Conservation (phyloP, 2,113 vertebrate genomes). For the Lanius collurio region DNA sequence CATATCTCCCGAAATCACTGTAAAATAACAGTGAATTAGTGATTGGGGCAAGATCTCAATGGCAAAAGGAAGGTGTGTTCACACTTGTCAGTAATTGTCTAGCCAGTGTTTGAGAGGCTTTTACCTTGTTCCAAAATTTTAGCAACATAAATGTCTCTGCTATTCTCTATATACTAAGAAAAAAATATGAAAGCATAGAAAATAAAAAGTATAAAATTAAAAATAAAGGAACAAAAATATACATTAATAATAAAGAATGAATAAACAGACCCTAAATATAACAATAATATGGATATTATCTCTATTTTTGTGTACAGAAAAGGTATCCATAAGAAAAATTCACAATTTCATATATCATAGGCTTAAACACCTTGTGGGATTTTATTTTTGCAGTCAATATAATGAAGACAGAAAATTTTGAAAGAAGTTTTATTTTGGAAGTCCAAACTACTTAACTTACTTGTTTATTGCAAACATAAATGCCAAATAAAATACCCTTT, state of each 20-base stretch:
- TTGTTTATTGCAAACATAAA: neutral
- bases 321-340: neutral
- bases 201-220: neutral
- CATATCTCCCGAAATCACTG: neutral
- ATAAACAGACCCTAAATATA: neutral
- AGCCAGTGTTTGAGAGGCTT: neutral
- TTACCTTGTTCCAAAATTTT: neutral
- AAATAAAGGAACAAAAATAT: neutral
- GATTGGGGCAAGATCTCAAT: neutral
- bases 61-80: neutral
- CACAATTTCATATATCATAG: neutral
- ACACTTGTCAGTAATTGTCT: neutral
- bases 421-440: neutral
- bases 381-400: neutral
- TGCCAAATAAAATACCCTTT: neutral
- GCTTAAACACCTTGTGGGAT: neutral
- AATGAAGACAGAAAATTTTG: neutral
- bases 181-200: neutral
- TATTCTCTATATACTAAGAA: neutral
- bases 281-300: neutral
- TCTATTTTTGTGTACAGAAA: neutral
- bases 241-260: neutral
- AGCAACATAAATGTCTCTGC: neutral
- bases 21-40: neutral
- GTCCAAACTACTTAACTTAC: neutral